Percentiles rank a stretch among this genome's conserved stretches.
phyloP scores from a whole-genome alignment of 2,888 invertebrate species.

The Chymomyza amoena region DNA sequence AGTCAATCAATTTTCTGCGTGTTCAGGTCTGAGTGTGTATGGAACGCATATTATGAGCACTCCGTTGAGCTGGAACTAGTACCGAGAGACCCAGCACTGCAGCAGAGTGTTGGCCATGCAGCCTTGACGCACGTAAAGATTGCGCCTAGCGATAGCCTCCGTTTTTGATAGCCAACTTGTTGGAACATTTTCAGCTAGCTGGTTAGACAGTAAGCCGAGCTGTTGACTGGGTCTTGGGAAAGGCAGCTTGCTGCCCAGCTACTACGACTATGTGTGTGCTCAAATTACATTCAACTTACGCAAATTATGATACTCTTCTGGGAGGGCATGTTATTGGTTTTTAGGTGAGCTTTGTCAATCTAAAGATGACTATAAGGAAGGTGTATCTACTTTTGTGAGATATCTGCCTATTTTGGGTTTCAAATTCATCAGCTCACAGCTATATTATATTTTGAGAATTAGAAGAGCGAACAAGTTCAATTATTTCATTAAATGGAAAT shows the following conservation, averaged over 20 bases:
- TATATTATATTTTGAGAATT: no score
- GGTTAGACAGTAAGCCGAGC: not conserved
- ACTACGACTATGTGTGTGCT: not conserved
- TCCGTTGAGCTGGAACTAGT: constrained; percentile 7
- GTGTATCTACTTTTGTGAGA: no score
- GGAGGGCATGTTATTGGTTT: not conserved
- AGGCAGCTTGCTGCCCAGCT: not conserved
- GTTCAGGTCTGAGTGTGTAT: not conserved
- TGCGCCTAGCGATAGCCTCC: not conserved
- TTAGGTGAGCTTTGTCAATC: not conserved
- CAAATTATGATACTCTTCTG: constrained; percentile 44
- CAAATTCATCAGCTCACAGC: no score
- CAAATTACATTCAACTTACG: constrained; percentile 57
- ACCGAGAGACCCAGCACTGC: constrained; percentile 4
- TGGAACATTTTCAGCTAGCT: not conserved
- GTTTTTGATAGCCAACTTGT: not conserved
- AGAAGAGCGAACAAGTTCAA: no score
- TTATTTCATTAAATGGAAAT: no score
- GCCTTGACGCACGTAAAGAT: constrained; percentile 45
- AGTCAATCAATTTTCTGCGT: constrained; percentile 60
- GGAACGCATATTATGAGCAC: constrained; percentile 39
- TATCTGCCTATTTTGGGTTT: no score
- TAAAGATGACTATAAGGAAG: no score
- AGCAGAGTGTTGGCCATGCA: constrained; percentile 45
- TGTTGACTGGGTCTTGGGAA: not conserved